These are phyloP conservation scores for Sipunculus nudus DNA, from an alignment of 2,888 invertebrate genomes.

Conservation along the genomic window DNA sequence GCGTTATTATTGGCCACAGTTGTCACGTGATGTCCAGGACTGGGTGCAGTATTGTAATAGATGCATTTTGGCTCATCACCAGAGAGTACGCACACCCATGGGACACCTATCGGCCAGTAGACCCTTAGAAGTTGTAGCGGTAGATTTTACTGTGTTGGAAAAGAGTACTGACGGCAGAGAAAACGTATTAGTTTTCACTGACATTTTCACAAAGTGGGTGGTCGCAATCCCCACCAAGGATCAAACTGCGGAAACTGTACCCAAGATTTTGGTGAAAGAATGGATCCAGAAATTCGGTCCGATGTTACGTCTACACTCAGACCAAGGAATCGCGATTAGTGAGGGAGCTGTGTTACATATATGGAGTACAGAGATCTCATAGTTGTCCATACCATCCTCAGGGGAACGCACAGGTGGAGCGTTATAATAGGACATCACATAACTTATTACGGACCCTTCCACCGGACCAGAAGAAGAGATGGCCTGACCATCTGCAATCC, in stretches of 20 bases:
- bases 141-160: conserved; percentile 29
- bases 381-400: conserved; percentile 20
- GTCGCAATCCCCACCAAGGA: conserved; percentile 28
- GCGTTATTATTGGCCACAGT: background rate
- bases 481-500: conserved; percentile 32
- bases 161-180: conserved; percentile 16
- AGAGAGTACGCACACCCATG: no score
- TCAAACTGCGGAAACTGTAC: conserved; percentile 26
- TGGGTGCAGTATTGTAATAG: background rate
- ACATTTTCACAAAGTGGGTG: conserved; percentile 32
- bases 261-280: conserved; percentile 27
- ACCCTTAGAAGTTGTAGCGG: conserved; percentile 30
- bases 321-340: conserved; percentile 11
- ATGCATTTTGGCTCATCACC: background rate
- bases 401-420: conserved; percentile 37
- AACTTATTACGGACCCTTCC: conserved; percentile 30
- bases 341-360: background rate
- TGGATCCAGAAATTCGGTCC: conserved; percentile 31
- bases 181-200: conserved; percentile 32
- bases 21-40: background rate
- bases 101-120: conserved; percentile 5
- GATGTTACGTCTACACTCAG: background rate
- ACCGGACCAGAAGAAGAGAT: conserved; percentile 26
- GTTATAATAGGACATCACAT: conserved; percentile 39
- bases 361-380: background rate